Percentiles rank a stretch among this genome's conserved stretches.
phyloP scores from a whole-genome alignment of 2,797 vertebrate genomes.

The Apodemus agrarius region DNA sequence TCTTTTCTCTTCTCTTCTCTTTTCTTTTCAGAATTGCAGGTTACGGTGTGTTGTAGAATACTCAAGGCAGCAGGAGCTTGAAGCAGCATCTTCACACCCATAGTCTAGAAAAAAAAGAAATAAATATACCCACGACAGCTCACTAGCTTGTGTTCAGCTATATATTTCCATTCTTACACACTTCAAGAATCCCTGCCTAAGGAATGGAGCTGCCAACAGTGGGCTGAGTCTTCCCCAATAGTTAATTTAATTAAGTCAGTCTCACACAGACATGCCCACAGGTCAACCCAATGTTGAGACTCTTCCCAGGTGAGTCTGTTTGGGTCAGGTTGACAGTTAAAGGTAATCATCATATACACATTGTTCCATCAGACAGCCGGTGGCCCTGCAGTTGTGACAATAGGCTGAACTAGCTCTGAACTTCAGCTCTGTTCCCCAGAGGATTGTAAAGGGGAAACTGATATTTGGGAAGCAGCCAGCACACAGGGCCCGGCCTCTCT shows the following conservation, averaged over 20 bases:
- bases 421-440: not conserved
- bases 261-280: not conserved
- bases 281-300: not conserved
- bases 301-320: not conserved
- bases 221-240: not conserved
- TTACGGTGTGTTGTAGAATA: not conserved
- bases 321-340: not conserved
- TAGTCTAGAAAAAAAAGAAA: not conserved
- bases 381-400: not conserved
- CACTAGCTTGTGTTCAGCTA: not conserved
- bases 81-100: not conserved
- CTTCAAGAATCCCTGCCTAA: not conserved
- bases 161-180: not conserved
- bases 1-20: not conserved
- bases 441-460: not conserved
- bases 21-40: not conserved
- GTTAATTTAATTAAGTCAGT: not conserved
- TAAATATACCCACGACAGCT: not conserved
- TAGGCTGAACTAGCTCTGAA: not conserved
- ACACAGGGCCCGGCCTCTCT: not conserved
- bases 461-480: not conserved
- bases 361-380: not conserved
- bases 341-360: not conserved
- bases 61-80: not conserved
- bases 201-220: not conserved